Conservation (phyloP, 2,888 invertebrate genomes). For the Drosophila engyochracea region DNA sequence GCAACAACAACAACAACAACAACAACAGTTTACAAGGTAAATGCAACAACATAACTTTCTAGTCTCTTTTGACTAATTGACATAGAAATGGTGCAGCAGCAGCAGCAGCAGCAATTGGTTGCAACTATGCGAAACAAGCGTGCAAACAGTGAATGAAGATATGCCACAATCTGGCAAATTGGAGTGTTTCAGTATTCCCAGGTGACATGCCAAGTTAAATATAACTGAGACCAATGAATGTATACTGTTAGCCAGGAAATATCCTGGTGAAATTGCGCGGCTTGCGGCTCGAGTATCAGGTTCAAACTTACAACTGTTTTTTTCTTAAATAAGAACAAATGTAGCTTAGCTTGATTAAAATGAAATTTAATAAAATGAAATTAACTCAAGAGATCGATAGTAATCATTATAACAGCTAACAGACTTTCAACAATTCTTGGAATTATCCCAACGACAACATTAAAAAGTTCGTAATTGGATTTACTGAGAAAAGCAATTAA, state of each 20-base stretch:
- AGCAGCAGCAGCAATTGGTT: conserved; percentile 18
- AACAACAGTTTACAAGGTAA: conserved; percentile 15
- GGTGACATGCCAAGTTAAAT: not conserved
- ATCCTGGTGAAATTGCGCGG: not conserved
- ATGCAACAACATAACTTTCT: conserved; percentile 61
- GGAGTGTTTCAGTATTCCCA: conserved; percentile 6
- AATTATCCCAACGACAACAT: not conserved
- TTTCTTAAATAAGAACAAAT: not conserved
- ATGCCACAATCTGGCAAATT: conserved; percentile 25
- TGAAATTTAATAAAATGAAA: not conserved
- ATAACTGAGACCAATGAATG: not conserved
- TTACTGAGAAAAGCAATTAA: not conserved
- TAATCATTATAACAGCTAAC: not conserved
- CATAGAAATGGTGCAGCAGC: conserved; percentile 42
- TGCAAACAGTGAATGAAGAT: conserved; percentile 14
- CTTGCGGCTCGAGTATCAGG: not conserved
- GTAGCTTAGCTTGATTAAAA: not conserved
- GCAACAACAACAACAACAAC: not conserved
- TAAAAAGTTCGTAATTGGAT: not conserved
- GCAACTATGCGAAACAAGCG: conserved; percentile 25
- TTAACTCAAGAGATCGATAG: not conserved
- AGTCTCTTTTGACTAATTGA: conserved; percentile 74
- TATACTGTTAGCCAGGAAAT: not conserved
- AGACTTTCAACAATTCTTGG: not conserved
- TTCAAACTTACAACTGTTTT: not conserved